A percentile compares a stretch with the other conserved stretches of the same genome.
These are phyloP conservation scores for Trididemnum clinides DNA, from an alignment of 23 tunicate genomes.

Conservation along the genomic window DNA sequence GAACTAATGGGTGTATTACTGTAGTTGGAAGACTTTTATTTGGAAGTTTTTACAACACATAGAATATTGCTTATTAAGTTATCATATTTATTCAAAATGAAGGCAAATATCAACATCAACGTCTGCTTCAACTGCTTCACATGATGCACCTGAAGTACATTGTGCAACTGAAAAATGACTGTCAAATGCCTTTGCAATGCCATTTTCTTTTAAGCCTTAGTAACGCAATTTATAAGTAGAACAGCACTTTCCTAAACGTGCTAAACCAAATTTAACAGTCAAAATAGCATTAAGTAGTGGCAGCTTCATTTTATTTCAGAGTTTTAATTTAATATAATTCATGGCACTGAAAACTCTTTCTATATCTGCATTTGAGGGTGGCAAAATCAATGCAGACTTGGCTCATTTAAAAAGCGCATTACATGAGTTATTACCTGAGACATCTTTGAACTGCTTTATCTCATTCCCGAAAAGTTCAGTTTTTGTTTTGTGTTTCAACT, in stretches of 20 bases:
- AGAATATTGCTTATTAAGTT: background rate
- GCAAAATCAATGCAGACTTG: background rate
- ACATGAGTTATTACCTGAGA: background rate
- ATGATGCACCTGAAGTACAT: background rate
- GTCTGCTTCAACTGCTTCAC: background rate
- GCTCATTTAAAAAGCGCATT: background rate
- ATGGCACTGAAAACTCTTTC: conserved; percentile 1
- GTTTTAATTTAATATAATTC: background rate
- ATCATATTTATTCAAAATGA: background rate
- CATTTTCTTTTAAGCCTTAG: background rate
- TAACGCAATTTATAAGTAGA: background rate
- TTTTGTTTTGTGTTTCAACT: background rate
- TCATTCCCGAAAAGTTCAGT: background rate
- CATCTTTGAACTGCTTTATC: background rate
- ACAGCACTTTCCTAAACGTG: background rate
- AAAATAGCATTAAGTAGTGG: background rate
- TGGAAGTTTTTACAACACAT: background rate
- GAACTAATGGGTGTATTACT: background rate
- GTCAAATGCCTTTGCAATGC: background rate
- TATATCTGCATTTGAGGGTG: background rate
- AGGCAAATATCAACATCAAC: background rate
- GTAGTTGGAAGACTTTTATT: background rate
- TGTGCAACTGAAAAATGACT: background rate
- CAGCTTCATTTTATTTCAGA: background rate
- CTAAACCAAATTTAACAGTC: background rate